Base-by-base conservation (phyloP, 2,888 invertebrate genomes). In the Operophtera brumata region DNA sequence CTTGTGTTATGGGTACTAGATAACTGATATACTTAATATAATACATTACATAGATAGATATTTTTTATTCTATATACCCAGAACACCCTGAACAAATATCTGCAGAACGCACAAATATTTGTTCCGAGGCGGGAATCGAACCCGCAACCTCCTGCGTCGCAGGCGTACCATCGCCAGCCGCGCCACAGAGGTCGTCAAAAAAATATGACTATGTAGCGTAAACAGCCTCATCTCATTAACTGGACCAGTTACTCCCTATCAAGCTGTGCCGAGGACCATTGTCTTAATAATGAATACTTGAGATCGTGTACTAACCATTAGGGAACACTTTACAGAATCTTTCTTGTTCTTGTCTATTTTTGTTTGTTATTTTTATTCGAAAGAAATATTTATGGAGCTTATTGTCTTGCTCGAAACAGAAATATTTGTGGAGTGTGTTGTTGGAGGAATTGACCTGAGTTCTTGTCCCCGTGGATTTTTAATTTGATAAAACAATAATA, bases 281-380 rank as follows among this genome's bases (percentile, higher is more conserved):
- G 57, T 63, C 58, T 56, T 51, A 35, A 35, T 60, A 61, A 65
- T 63, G 61, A 63, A 61, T 61, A 61, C 61, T 61, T 56, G 51
- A 61, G 56, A 58, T 53, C 49, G 59, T 56, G 61, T 59, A 59
- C 54, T 54, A 58, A 41, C 55, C 59, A 57, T 65, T 61, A 58
- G 53, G 61, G 56, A 48, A 48, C 57, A 56, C 49, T 62, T 57
- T 44, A 57, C 59, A 61, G 47, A 43, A 39, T 43, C 51, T 46
- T 47, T 25, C 55, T 37, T 48, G 52, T 57, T 59, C 26, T 32
- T 37, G 48, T 53, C 51, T 60, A 46, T 57, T 54, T 57, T 56
- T 42, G 26, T 50, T 47, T 54, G 30, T 46, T 59, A 56, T 54
- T 60, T 55, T 52, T 26, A 20, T 40, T 47, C 40, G 3, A 20